phyloP scores from a whole-genome alignment of 2,113 vertebrate species.

The Puma concolor region DNA sequence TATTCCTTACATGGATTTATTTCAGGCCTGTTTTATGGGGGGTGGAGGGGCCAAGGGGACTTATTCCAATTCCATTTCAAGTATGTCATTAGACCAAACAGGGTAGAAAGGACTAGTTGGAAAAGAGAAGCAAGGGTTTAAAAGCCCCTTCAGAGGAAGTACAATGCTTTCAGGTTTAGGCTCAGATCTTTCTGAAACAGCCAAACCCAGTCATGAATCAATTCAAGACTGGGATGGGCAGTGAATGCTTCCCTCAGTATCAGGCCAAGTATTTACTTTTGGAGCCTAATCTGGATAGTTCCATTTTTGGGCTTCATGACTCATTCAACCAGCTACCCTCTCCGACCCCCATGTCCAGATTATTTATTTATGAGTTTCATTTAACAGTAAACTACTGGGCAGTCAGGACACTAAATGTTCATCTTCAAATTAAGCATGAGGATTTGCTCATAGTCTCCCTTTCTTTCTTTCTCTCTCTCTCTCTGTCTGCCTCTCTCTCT shows the following conservation, averaged over 20 bases:
- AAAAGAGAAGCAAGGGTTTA: constrained; percentile 47
- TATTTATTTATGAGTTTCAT: constrained; percentile 32
- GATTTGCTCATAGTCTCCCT: neutral
- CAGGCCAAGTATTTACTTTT: neutral
- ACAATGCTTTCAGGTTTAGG: neutral
- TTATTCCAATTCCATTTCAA: constrained; percentile 68
- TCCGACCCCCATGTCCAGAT: neutral
- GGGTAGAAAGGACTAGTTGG: constrained; percentile 14
- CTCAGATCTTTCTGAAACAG: constrained; percentile 27
- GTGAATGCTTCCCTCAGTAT: neutral
- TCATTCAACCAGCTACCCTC: neutral
- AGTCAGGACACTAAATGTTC: neutral
- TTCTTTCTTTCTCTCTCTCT: too few species aligned
- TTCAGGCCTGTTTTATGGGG: neutral
- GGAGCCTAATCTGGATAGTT: neutral
- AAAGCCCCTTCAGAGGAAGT: constrained; percentile 48
- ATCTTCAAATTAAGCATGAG: constrained; percentile 36
- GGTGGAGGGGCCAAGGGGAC: neutral
- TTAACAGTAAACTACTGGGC: neutral
- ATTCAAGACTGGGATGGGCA: neutral
- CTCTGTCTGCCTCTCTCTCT: too few species aligned
- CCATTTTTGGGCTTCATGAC: neutral
- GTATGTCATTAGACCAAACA: constrained; percentile 13
- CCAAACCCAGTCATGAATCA: neutral
- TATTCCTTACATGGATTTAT: constrained; percentile 56